Evolutionary conservation across 2,113 vertebrate genomes (phyloP), one percentile per base, ranked within the genome.

Genomic region (Girardinichthys multiradiatus): DNA sequence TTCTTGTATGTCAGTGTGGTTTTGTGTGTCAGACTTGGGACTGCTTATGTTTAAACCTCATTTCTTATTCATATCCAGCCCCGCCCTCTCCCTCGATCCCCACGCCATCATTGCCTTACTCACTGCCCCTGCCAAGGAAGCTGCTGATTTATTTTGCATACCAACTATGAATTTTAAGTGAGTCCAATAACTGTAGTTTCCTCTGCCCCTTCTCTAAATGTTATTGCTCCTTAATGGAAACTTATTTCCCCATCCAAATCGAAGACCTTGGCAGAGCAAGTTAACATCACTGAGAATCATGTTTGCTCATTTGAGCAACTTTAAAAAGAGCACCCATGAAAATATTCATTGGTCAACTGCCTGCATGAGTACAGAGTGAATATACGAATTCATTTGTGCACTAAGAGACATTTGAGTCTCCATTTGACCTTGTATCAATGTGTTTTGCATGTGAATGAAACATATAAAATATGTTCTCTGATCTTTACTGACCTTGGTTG

Each of bases 101-200:
- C 72, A 77, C 92, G 68, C 85, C 81, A 77, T 86, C 86, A 83
- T 82, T 89, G 72, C 80, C 74, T 54, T 57, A 70, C 83, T 80
- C 75, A 77, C 72, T 76, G 80, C 89, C 92, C 93, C 90, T 80
- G 76, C 76, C 74, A 84, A 90, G 88, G 77, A 86, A 93, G 91
- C 74, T 69, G 61, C 79, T 94, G 91, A 95, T 95, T 95, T 94
- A 94, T 95, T 96, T 95, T 94, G 92, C 91, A 92, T 93, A 91
- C 91, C 93, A 94, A 94, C 89, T 91, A 93, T 89, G 93, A 94
- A 94, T 95, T 94, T 93, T 92, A 96, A 96, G 87, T 90, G 85
- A 93, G 91, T 89, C 90, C 87, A 71, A 90, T 92, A 92, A 90
- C 93, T 89, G 85, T 86, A 87, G 84, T 81, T 80, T 87, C 83